phyloP scores from a whole-genome alignment of 2,797 vertebrate species.

The Ctenosaura bakeri region DNA sequence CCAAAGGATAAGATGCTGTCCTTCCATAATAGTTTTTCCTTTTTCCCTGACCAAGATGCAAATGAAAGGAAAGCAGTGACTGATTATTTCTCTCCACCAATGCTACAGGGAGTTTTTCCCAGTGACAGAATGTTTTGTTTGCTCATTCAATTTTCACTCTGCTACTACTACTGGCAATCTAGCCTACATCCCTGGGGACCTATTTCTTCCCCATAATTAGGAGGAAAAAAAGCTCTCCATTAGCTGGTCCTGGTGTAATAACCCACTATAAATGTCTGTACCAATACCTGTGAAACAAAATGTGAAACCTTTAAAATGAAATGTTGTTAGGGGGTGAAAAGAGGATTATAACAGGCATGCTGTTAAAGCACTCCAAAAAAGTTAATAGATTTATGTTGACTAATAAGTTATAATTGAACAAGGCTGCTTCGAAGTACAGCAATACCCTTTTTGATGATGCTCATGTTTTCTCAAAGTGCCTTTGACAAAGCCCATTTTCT shows the following conservation, averaged over 20 bases:
- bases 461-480: slow-evolving; percentile 56
- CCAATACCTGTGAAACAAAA: slow-evolving; percentile 45
- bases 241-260: slow-evolving; percentile 42
- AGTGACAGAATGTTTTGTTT: slow-evolving; percentile 1
- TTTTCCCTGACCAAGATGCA: slow-evolving; percentile 39
- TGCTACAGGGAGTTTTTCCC: slow-evolving; percentile 42
- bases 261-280: background rate
- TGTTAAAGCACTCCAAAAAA: slow-evolving; percentile 63
- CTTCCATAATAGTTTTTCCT: background rate
- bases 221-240: slow-evolving; percentile 20
- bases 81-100: background rate
- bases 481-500: slow-evolving; percentile 53
- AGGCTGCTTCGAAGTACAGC: slow-evolving; percentile 61
- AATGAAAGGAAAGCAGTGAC: slow-evolving; percentile 39
- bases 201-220: slow-evolving; percentile 40
- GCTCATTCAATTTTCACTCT: slow-evolving; percentile 25
- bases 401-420: slow-evolving; percentile 72
- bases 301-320: slow-evolving; percentile 45
- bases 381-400: slow-evolving; percentile 69
- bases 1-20: background rate
- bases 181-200: slow-evolving; percentile 9
- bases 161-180: slow-evolving; percentile 1
- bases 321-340: slow-evolving; percentile 10
- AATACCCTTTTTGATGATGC: slow-evolving; percentile 52
- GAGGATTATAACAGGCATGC: slow-evolving; percentile 4